Conservation (phyloP, 2,797 vertebrate species). For the Xyrichtys novacula region DNA sequence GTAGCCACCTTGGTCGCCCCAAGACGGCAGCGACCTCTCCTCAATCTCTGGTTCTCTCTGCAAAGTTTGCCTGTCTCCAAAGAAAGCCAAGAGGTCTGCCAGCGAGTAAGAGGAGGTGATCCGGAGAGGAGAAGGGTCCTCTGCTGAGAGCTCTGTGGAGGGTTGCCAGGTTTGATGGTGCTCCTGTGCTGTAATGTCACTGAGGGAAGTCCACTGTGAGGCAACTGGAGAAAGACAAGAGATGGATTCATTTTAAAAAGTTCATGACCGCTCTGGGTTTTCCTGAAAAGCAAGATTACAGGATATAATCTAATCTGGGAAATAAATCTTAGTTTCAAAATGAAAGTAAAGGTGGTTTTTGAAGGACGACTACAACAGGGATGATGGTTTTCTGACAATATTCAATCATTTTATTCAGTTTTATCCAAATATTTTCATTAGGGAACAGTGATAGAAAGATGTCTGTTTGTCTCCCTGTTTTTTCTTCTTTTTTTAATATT, state of each 20-base stretch:
- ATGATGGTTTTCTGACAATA: no score
- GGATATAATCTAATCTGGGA: no score
- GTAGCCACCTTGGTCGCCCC: constrained; percentile 18
- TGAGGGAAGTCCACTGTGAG: constrained; percentile 52
- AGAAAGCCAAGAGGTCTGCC: constrained; percentile 73
- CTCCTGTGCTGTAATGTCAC: constrained; percentile 41
- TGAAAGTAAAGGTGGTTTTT: no score
- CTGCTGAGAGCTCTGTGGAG: constrained; percentile 9
- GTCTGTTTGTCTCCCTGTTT: no score
- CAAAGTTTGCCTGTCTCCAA: constrained; percentile 29
- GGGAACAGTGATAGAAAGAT: no score
- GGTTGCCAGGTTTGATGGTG: constrained; percentile 46
- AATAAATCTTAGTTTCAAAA: no score
- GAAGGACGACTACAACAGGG: no score
- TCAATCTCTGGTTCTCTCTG: not conserved
- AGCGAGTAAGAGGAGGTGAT: constrained; percentile 58
- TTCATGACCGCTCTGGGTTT: no score
- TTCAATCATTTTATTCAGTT: no score
- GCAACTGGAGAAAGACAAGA: constrained; percentile 54
- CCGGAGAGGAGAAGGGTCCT: constrained; percentile 23
- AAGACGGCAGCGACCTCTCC: constrained; percentile 21
- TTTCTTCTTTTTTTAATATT: no score
- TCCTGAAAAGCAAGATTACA: no score
- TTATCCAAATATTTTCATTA: no score
- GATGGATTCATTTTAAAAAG: rapidly evolving